Evolutionary conservation across 1,140 invertebrate species (phyloP).

Genomic region (Drosophila watanabei): DNA sequence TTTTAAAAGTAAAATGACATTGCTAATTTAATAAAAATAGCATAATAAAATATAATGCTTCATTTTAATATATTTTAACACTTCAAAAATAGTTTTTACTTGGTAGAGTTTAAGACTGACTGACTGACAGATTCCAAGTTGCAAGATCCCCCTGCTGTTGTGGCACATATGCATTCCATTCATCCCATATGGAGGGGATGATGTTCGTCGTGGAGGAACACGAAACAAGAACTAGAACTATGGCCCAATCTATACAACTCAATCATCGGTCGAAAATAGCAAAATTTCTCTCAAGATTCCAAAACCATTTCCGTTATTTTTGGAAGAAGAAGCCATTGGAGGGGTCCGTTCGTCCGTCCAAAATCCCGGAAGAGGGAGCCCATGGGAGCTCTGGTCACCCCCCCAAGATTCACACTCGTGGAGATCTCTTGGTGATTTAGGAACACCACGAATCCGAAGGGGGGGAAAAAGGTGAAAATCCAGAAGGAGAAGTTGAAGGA

Average conservation of each 20-base stretch:
- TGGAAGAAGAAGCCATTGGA: conserved; percentile 45
- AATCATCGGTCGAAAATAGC: conserved; percentile 78
- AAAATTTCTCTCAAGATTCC: conserved; percentile 60
- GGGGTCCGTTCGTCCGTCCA: conserved; percentile 14
- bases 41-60: background rate
- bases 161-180: conserved; percentile 55
- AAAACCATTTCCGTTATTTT: conserved; percentile 77
- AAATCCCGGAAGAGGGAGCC: conserved; percentile 31
- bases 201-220: conserved; percentile 6
- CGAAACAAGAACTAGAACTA: conserved; percentile 31
- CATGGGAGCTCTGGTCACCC: conserved; percentile 1
- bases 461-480: conserved; percentile 46
- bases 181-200: conserved; percentile 56
- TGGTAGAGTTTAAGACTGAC: background rate
- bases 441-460: conserved; percentile 23
- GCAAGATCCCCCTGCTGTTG: conserved; percentile 9
- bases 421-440: conserved; percentile 48
- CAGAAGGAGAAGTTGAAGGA: conserved; percentile 21
- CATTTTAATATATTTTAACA: too few species aligned
- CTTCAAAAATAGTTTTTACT: background rate
- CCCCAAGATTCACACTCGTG: conserved; percentile 13
- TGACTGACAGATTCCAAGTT: conserved; percentile 16
- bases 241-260: conserved; percentile 69
- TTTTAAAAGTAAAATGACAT: background rate
- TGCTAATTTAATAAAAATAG: background rate